Conservation (phyloP, 1,140 invertebrate genomes). For the Glossosoma conforme region DNA sequence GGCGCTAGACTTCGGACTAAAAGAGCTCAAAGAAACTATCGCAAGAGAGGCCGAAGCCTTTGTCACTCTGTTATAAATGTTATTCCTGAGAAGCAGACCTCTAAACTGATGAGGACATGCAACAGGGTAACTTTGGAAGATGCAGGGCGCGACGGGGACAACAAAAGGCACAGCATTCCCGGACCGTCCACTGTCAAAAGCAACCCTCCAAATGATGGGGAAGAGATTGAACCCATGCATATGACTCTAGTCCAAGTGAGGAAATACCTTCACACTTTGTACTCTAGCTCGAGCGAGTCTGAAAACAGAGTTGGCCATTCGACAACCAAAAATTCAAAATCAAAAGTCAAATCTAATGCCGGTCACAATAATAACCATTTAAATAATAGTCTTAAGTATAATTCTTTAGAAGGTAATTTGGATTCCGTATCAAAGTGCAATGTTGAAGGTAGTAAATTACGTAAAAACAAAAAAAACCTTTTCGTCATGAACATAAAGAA, state of each 20-base stretch:
- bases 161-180: slow-evolving; percentile 46
- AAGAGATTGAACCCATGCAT: slow-evolving; percentile 59
- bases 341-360: slow-evolving; percentile 30
- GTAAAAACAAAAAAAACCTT: slow-evolving; percentile 59
- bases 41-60: slow-evolving; percentile 57
- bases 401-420: slow-evolving; percentile 26
- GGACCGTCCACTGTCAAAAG: slow-evolving; percentile 53
- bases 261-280: slow-evolving; percentile 72
- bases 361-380: slow-evolving; percentile 20
- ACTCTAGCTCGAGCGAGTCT: slow-evolving; percentile 63
- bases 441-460: slow-evolving; percentile 46
- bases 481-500: slow-evolving; percentile 58
- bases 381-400: slow-evolving; percentile 27
- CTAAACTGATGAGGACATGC: slow-evolving; percentile 7
- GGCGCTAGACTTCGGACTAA: slow-evolving; percentile 51
- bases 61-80: slow-evolving; percentile 36
- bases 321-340: slow-evolving; percentile 38
- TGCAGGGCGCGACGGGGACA: slow-evolving; percentile 47
- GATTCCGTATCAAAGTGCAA: slow-evolving; percentile 31
- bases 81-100: slow-evolving; percentile 2
- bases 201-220: slow-evolving; percentile 39
- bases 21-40: slow-evolving; percentile 50
- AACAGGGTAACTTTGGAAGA: slow-evolving; percentile 35
- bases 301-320: slow-evolving; percentile 34
- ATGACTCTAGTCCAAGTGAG: slow-evolving; percentile 82